Conservation (phyloP, 1,140 invertebrate species). For the Calliopsis andreniformis region DNA sequence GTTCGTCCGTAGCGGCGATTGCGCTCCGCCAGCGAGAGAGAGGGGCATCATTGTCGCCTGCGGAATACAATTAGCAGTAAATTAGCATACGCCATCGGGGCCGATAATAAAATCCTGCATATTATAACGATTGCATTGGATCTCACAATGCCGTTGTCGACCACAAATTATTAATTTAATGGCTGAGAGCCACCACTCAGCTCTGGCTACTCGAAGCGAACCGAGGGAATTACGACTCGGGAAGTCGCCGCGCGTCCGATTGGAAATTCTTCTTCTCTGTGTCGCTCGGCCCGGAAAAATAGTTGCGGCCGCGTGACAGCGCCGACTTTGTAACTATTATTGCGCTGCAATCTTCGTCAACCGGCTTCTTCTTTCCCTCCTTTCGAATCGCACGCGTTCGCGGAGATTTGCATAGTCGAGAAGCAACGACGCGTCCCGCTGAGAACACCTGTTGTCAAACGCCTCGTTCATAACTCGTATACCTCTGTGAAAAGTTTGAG, state of each 20-base stretch:
- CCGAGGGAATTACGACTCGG: constrained; percentile 65
- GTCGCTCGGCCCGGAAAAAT: constrained; percentile 21
- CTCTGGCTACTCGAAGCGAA: constrained; percentile 20
- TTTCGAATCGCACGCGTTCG: neutral
- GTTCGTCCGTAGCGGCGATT: constrained; percentile 61
- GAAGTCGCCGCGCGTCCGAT: constrained; percentile 29
- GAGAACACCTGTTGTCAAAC: constrained; percentile 29
- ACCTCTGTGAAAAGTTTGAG: neutral
- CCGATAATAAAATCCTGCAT: constrained; percentile 81
- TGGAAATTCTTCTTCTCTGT: constrained; percentile 48
- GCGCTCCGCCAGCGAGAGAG: constrained; percentile 63
- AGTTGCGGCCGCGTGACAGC: neutral
- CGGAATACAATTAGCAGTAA: constrained; percentile 82
- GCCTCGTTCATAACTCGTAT: neutral
- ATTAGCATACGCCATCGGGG: constrained; percentile 79
- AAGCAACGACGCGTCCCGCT: constrained; percentile 5
- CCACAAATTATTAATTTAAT: constrained; percentile 83
- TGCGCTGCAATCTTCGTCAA: constrained; percentile 9
- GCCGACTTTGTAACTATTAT: constrained; percentile 24
- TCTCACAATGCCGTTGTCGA: constrained; percentile 80
- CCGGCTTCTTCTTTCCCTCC: neutral
- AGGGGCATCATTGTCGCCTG: constrained; percentile 80
- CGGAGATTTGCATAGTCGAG: neutral
- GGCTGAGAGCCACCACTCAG: constrained; percentile 62
- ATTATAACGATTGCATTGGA: constrained; percentile 81